A percentile compares a stretch with the other conserved stretches of the same genome.
These are phyloP conservation scores for Paraescarpia echinospica DNA, from an alignment of 1,140 invertebrate species.

Conservation along the genomic window DNA sequence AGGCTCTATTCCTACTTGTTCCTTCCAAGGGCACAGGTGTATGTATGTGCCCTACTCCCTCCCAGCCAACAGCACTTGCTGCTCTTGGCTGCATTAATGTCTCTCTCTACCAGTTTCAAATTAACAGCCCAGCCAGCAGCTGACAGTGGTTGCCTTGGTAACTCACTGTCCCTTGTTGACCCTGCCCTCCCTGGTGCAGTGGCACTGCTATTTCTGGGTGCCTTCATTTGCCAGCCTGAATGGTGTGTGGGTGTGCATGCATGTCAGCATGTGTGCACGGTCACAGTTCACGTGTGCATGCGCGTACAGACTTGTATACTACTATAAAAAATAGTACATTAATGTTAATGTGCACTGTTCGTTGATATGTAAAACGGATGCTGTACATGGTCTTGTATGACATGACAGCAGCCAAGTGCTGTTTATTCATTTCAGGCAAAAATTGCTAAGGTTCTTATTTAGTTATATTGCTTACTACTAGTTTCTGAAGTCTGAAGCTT, in stretches of 20 bases:
- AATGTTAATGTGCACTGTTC: no score
- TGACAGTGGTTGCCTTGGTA: neutral
- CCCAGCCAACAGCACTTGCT: no score
- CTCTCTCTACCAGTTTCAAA: neutral
- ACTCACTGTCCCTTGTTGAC: neutral
- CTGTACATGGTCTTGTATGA: neutral
- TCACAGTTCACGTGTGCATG: neutral
- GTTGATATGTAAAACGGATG: neutral
- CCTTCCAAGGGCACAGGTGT: neutral
- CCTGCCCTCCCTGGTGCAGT: neutral
- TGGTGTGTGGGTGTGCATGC: neutral
- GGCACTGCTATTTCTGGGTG: neutral
- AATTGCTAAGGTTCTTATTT: neutral
- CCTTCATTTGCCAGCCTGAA: neutral
- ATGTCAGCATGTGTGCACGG: neutral
- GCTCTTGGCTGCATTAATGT: neutral
- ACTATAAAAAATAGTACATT: no score
- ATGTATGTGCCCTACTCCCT: neutral
- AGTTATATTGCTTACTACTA: neutral
- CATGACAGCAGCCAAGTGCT: neutral
- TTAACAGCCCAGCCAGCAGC: neutral
- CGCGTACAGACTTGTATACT: neutral
- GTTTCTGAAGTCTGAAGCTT: neutral
- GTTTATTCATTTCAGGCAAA: neutral
- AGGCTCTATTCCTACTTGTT: neutral